Evolutionary conservation across 2,113 vertebrate genomes (phyloP).

Genomic region (Arothron firmamentum): DNA sequence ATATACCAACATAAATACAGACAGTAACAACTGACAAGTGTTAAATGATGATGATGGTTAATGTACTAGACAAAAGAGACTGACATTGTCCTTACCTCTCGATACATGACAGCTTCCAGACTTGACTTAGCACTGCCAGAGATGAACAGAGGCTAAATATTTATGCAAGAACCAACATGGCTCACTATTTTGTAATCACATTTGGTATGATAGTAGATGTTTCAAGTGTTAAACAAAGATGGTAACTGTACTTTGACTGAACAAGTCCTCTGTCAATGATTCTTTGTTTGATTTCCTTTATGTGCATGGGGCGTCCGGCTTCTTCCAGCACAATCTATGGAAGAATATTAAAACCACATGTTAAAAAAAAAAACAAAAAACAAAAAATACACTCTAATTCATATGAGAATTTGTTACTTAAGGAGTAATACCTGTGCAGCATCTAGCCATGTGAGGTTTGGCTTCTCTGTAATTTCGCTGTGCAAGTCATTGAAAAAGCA

Average conservation of each 20-base stretch:
- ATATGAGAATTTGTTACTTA: not conserved
- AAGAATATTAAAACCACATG: not conserved
- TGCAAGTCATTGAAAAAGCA: constrained; percentile 63
- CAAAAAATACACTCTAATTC: not conserved
- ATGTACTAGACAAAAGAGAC: constrained; percentile 38
- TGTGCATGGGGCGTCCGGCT: constrained; percentile 79
- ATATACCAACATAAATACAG: constrained; percentile 28
- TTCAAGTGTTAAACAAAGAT: not conserved
- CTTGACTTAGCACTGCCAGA: constrained; percentile 78
- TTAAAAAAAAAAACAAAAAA: not conserved
- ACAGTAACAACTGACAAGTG: constrained; percentile 16
- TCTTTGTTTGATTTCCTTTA: constrained; percentile 81
- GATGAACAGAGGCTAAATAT: not conserved
- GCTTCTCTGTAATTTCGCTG: constrained; percentile 76
- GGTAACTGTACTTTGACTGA: constrained; percentile 75
- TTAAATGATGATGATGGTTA: constrained; percentile 22
- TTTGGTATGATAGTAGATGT: no score
- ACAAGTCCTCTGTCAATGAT: constrained; percentile 79
- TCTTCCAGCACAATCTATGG: constrained; percentile 78
- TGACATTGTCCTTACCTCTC: constrained; percentile 73
- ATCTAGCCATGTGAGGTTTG: constrained; percentile 81
- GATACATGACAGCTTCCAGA: constrained; percentile 81
- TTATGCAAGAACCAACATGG: not conserved
- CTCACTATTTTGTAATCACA: no score
- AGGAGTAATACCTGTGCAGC: constrained; percentile 74